Conservation (phyloP, 2,888 invertebrate genomes). For the Pinctada fucata region DNA sequence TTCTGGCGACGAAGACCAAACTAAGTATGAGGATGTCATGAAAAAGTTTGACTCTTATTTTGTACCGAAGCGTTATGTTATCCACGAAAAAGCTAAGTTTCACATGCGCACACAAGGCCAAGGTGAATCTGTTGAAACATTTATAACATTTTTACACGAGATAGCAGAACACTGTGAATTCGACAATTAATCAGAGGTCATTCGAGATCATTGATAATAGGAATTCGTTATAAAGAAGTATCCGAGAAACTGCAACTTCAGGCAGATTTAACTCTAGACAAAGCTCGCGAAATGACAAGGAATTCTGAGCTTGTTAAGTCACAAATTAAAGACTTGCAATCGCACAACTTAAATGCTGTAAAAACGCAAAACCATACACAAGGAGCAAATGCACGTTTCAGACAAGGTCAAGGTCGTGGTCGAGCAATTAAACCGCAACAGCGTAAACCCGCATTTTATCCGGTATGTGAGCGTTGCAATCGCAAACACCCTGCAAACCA, state of each 20-base stretch:
- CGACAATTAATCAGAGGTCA: conserved; percentile 17
- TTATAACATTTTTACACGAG: conserved; percentile 30
- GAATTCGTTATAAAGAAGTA: conserved; percentile 26
- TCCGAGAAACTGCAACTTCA: conserved; percentile 34
- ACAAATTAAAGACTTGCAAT: conserved; percentile 17
- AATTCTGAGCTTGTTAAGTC: conserved; percentile 33
- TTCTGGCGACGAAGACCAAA: conserved; percentile 17
- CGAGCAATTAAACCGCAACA: background rate
- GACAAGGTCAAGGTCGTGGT: background rate
- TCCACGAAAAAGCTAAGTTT: conserved; percentile 43
- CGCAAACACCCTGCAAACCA: background rate
- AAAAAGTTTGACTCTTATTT: conserved; percentile 39
- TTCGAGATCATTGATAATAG: conserved; percentile 34
- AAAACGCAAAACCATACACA: background rate
- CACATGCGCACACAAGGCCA: conserved; percentile 23
- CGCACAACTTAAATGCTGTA: background rate
- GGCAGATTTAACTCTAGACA: conserved; percentile 24
- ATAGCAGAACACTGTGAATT: conserved; percentile 41
- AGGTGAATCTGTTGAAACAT: conserved; percentile 33
- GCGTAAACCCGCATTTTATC: background rate
- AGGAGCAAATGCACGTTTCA: background rate
- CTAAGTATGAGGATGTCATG: conserved; percentile 34
- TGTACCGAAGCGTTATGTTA: conserved; percentile 38
- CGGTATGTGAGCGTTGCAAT: conserved; percentile 1
- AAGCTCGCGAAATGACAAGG: conserved; percentile 26